These are phyloP conservation scores for Gasterosteus nipponicus DNA, from an alignment of 2,113 vertebrate species.

Conservation along the genomic window DNA sequence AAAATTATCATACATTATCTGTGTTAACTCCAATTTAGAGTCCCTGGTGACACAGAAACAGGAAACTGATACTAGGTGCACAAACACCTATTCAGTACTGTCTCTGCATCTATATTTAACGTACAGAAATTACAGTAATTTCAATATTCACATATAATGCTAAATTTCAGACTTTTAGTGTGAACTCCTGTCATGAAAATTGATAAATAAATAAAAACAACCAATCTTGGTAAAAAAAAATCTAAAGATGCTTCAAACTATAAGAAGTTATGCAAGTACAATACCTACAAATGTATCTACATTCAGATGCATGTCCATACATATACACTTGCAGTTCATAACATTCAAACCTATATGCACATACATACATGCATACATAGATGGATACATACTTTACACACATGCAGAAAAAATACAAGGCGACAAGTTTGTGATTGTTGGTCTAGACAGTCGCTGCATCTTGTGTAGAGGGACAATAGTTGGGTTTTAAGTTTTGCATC, in stretches of 20 bases:
- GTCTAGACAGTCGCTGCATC: constrained; percentile 29
- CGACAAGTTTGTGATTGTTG: constrained; percentile 38
- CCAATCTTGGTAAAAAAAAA: not conserved
- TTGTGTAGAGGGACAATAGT: not conserved
- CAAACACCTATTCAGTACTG: not conserved
- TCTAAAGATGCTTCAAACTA: not conserved
- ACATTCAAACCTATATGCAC: constrained; percentile 12
- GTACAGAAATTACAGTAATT: not conserved
- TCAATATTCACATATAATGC: not conserved
- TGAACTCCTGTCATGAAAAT: not conserved
- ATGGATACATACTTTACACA: not conserved
- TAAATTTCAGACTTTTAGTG: not conserved
- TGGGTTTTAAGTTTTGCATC: not conserved
- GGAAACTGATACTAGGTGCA: too few relatives aligned
- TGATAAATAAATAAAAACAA: not conserved
- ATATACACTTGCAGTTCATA: not conserved
- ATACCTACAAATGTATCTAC: not conserved
- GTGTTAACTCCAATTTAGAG: too few relatives aligned
- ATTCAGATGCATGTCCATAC: constrained; percentile 10
- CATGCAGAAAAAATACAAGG: constrained; percentile 36
- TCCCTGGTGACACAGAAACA: too few relatives aligned
- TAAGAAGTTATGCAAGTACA: not conserved
- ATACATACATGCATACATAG: constrained; percentile 15
- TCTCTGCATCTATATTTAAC: not conserved
- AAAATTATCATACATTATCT: too few relatives aligned